Percentiles rank a stretch among this genome's conserved stretches.
These are phyloP conservation scores for Meles meles DNA, from an alignment of 2,113 vertebrate genomes.

Conservation along the genomic window DNA sequence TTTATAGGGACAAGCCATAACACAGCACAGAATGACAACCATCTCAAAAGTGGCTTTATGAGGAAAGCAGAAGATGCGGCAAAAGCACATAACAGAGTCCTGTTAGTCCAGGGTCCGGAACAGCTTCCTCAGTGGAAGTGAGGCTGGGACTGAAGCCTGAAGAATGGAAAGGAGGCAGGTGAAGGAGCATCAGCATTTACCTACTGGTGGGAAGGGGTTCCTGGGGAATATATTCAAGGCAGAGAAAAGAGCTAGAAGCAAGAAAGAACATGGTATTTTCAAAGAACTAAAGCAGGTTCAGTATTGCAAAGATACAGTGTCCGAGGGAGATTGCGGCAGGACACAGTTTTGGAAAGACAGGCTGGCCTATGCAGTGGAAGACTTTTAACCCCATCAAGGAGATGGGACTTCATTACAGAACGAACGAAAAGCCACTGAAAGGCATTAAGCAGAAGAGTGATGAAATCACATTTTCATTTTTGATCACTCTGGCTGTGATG, in stretches of 20 bases:
- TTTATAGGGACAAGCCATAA: not conserved
- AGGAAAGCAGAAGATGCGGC: not conserved
- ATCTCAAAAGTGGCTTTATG: not conserved
- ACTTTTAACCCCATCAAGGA: conserved; percentile 29
- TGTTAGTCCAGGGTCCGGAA: not conserved
- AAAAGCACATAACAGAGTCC: not conserved
- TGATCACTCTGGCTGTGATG: conserved; percentile 16
- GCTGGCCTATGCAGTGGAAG: not conserved
- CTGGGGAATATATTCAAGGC: not conserved
- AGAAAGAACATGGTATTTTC: not conserved
- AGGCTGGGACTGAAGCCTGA: not conserved
- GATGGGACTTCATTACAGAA: not conserved
- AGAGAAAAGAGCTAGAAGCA: not conserved
- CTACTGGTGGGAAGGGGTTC: not conserved
- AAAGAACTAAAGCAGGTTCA: not conserved
- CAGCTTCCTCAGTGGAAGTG: not conserved
- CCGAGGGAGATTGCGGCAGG: not conserved
- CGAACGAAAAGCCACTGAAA: conserved; percentile 36
- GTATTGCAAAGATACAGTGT: not conserved
- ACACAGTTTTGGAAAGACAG: not conserved
- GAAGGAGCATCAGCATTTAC: not conserved
- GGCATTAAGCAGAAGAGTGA: conserved; percentile 7
- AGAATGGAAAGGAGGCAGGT: not conserved
- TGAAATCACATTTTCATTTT: conserved; percentile 51
- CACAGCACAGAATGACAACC: not conserved